phyloP scores from a whole-genome alignment of 1,140 invertebrate species.

The Heliothis virescens region DNA sequence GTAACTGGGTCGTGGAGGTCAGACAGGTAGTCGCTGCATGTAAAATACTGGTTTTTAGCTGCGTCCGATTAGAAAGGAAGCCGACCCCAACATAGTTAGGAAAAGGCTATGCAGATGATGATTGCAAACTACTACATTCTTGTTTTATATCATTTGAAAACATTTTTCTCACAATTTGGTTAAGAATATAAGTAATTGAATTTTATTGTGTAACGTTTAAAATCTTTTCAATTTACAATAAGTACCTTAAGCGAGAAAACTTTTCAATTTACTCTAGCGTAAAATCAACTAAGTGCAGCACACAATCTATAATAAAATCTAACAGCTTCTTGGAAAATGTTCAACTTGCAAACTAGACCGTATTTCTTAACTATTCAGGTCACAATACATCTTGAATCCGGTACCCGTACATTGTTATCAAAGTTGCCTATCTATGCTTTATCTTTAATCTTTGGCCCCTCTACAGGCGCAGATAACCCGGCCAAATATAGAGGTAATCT shows the following conservation, averaged over 20 bases:
- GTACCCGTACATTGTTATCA: constrained; percentile 23
- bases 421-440: constrained; percentile 48
- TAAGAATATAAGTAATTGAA: too few species aligned
- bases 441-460: constrained; percentile 63
- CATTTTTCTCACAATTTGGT: too few species aligned
- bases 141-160: too few species aligned
- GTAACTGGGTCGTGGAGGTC: too few species aligned
- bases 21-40: too few species aligned
- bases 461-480: constrained; percentile 73
- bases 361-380: not conserved
- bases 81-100: too few species aligned
- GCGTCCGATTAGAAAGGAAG: too few species aligned
- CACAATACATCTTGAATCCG: constrained; percentile 18
- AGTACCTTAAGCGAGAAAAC: not conserved
- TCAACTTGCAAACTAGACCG: constrained; percentile 13
- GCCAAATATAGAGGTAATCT: constrained; percentile 79
- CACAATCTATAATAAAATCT: constrained; percentile 12
- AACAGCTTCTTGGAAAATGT: constrained; percentile 40
- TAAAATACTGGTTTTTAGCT: too few species aligned
- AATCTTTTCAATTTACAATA: too few species aligned
- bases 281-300: not conserved
- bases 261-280: not conserved
- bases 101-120: too few species aligned
- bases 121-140: too few species aligned
- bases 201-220: too few species aligned